Conservation (phyloP, 2,113 vertebrate species). For the Myotis brandtii region DNA sequence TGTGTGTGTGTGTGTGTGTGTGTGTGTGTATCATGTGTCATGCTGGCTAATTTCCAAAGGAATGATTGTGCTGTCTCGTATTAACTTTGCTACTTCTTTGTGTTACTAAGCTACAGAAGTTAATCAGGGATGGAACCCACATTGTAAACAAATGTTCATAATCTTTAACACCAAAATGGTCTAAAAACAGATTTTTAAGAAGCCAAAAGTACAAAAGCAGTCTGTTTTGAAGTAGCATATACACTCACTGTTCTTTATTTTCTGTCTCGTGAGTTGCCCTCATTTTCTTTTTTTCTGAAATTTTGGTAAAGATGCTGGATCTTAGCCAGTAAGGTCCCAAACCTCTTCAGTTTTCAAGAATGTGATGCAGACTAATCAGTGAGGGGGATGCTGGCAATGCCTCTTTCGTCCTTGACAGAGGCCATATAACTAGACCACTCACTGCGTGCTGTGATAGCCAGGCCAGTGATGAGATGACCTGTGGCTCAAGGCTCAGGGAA, state of each 20-base stretch:
- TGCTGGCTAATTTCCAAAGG: slow-evolving; percentile 37
- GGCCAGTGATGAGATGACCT: slow-evolving; percentile 55
- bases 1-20: background rate
- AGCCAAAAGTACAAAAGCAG: background rate
- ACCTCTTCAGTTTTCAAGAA: slow-evolving; percentile 4
- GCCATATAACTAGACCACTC: background rate
- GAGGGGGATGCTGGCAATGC: background rate
- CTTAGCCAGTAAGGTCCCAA: background rate
- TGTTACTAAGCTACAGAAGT: slow-evolving; percentile 40
- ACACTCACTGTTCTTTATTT: background rate
- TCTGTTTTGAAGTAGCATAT: background rate
- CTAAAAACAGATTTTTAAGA: slow-evolving; percentile 32
- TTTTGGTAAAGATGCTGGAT: slow-evolving; percentile 22
- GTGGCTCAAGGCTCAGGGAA: slow-evolving; percentile 60
- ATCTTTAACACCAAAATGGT: slow-evolving; percentile 51
- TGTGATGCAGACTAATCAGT: background rate
- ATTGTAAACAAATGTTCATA: slow-evolving; percentile 34
- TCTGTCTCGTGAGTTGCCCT: background rate
- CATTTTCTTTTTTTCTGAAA: slow-evolving; percentile 36
- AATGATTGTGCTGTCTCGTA: background rate
- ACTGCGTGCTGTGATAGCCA: slow-evolving; percentile 30
- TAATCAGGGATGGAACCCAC: background rate
- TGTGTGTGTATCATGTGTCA: background rate
- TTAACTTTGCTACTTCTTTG: slow-evolving; percentile 26
- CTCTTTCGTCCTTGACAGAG: slow-evolving; percentile 65